Conservation (phyloP, 2,797 vertebrate species). For the Sphenodon punctatus region DNA sequence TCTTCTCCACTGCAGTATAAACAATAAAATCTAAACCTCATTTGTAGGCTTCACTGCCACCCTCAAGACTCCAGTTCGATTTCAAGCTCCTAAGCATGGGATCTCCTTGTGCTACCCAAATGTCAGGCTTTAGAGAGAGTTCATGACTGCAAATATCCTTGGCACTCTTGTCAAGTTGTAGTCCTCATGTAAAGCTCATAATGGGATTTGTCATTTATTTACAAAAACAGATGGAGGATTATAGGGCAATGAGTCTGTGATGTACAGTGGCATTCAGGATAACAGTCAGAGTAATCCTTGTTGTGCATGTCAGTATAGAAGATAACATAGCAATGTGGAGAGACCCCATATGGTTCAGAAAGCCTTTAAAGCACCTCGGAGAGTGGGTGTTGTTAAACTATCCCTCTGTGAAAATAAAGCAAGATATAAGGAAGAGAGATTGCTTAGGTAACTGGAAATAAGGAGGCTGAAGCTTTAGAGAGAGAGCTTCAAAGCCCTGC, state of each 20-base stretch:
- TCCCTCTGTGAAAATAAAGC: background rate
- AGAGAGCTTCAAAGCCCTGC: background rate
- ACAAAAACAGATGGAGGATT: background rate
- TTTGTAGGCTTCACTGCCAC: background rate
- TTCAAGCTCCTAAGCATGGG: background rate
- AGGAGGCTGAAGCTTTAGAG: background rate
- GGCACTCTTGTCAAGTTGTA: background rate
- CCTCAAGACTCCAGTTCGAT: background rate
- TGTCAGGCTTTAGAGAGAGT: background rate
- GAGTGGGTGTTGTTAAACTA: background rate
- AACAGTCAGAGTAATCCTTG: background rate
- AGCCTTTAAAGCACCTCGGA: background rate
- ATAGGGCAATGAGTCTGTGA: background rate
- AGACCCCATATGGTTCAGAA: background rate
- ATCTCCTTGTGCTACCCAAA: background rate
- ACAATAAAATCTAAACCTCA: background rate
- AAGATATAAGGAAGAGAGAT: background rate
- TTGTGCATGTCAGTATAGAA: background rate
- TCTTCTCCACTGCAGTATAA: background rate
- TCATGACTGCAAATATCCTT: background rate
- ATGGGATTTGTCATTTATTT: slow-evolving; percentile 8
- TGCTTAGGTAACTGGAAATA: background rate
- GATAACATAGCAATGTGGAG: background rate
- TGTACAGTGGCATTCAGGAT: background rate
- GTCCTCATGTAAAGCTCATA: slow-evolving; percentile 6